Evolutionary conservation across 2,797 vertebrate genomes (phyloP).

Genomic region (Liparis tanakae): DNA sequence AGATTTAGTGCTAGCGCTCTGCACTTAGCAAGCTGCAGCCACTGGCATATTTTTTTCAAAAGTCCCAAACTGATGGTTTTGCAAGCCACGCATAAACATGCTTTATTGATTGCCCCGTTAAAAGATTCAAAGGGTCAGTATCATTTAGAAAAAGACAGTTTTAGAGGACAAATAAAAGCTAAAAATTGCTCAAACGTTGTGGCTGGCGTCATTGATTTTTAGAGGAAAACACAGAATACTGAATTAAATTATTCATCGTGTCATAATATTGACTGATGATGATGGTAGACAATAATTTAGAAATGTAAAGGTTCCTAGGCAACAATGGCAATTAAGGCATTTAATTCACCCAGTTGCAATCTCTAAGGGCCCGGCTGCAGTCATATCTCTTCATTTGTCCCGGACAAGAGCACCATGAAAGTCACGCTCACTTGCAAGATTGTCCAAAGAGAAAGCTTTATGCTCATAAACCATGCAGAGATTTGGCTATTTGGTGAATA

Average conservation of each 20-base stretch:
- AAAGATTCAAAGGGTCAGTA: conserved; percentile 98
- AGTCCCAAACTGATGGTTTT: conserved; percentile 99
- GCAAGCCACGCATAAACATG: conserved; percentile 98
- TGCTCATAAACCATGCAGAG: conserved; percentile 39
- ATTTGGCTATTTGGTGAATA: conserved; percentile 45
- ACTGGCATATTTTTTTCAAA: conserved; percentile 94
- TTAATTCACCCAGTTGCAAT: conserved; percentile 70
- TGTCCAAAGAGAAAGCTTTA: conserved; percentile 60
- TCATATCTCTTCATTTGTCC: conserved; percentile 71
- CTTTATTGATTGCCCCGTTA: conserved; percentile 99
- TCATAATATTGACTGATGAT: conserved; percentile 84
- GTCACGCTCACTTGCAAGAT: conserved; percentile 55
- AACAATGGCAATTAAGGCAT: conserved; percentile 76
- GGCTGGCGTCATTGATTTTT: conserved; percentile 81
- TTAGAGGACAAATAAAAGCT: conserved; percentile 91
- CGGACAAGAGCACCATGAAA: conserved; percentile 66
- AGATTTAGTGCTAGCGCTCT: conserved; percentile 96
- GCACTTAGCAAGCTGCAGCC: conserved; percentile 98
- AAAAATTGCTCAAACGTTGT: conserved; percentile 80
- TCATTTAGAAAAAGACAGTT: conserved; percentile 96
- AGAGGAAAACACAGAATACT: conserved; percentile 68
- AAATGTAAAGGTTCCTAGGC: conserved; percentile 70
- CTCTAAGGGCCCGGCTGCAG: conserved; percentile 53
- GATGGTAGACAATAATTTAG: conserved; percentile 73
- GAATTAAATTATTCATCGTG: conserved; percentile 82